These are phyloP conservation scores for Momotus momota DNA, from an alignment of 2,797 vertebrate genomes.

Conservation along the genomic window DNA sequence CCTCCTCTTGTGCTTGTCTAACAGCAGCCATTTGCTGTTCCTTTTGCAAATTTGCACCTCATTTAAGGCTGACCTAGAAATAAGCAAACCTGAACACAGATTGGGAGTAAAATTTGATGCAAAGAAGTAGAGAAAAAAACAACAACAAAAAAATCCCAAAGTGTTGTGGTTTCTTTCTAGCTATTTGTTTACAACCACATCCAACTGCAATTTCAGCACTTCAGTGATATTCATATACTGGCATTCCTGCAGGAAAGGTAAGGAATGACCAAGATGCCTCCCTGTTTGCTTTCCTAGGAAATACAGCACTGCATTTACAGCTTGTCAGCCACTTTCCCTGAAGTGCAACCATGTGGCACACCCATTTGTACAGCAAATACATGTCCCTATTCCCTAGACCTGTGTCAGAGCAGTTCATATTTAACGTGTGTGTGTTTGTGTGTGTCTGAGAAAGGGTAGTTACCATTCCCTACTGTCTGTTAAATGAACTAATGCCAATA, in stretches of 20 bases:
- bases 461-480: neutral
- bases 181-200: constrained; percentile 11
- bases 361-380: neutral
- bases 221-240: neutral
- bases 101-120: neutral
- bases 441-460: neutral
- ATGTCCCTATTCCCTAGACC: neutral
- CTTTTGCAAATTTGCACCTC: constrained; percentile 43
- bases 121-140: neutral
- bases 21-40: neutral
- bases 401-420: neutral
- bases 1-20: neutral
- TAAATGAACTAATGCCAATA: neutral
- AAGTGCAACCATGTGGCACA: neutral
- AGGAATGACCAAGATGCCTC: neutral
- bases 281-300: neutral
- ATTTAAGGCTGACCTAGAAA: constrained; percentile 9
- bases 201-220: neutral
- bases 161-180: neutral
- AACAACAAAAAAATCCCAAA: neutral
- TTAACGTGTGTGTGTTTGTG: neutral
- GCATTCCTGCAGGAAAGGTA: neutral
- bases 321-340: neutral
- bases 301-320: neutral
- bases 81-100: constrained; percentile 21